Evolutionary conservation across 2,113 vertebrate species (phyloP).

Genomic region (Ammospiza caudacuta): DNA sequence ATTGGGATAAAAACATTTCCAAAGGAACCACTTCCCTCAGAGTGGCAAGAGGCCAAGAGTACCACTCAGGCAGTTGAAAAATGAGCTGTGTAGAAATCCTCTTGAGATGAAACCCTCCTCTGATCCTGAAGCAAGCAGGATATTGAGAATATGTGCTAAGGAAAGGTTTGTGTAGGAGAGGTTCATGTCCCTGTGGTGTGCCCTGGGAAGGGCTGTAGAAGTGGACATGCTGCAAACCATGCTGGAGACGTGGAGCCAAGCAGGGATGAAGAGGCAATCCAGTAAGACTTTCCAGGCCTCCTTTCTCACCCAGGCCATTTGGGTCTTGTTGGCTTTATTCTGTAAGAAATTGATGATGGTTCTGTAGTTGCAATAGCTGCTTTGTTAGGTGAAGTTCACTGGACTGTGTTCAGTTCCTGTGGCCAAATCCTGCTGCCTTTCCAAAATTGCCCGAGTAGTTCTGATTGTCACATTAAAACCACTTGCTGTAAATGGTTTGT

Average conservation of each 20-base stretch:
- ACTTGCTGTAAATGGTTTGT: not conserved
- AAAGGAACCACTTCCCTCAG: not conserved
- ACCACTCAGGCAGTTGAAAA: constrained; percentile 12
- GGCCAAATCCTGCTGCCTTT: not conserved
- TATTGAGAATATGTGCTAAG: not conserved
- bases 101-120: not conserved
- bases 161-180: not conserved
- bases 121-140: not conserved
- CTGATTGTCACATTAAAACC: not conserved
- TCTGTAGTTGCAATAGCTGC: not conserved
- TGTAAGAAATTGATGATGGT: not conserved
- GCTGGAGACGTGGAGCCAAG: not conserved
- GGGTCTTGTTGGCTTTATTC: not conserved
- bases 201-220: not conserved
- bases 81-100: constrained; percentile 16
- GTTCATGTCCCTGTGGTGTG: not conserved
- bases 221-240: not conserved
- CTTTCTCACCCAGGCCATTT: not conserved
- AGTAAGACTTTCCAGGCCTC: not conserved
- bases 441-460: not conserved
- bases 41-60: constrained; percentile 5
- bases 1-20: not conserved
- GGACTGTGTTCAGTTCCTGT: not conserved
- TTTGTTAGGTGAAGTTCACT: not conserved
- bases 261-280: not conserved